phyloP scores from a whole-genome alignment of 2,113 vertebrate genomes.

The Mormyrus lacerda region DNA sequence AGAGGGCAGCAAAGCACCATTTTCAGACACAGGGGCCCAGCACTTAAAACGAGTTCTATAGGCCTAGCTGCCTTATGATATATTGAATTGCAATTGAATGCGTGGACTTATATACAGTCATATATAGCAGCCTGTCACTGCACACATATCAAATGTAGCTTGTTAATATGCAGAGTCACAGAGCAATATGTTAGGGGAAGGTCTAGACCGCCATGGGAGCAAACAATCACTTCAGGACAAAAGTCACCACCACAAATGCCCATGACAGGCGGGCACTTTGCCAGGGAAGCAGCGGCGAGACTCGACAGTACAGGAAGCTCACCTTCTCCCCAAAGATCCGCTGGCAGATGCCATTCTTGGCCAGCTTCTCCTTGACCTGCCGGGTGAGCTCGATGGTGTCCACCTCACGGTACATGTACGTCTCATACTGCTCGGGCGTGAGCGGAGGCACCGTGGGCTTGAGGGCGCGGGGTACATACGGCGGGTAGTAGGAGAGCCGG shows the following conservation, averaged over 20 bases:
- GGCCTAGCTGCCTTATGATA: background rate
- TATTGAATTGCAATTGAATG: background rate
- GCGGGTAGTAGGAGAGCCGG: constrained; percentile 77
- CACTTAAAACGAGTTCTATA: background rate
- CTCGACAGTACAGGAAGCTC: constrained; percentile 17
- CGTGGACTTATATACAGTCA: background rate
- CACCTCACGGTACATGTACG: constrained; percentile 98
- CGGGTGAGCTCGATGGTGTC: constrained; percentile 91
- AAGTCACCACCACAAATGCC: background rate
- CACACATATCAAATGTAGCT: background rate
- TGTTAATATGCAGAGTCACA: background rate
- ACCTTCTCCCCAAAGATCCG: constrained; percentile 99
- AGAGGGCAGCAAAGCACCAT: constrained; percentile 48
- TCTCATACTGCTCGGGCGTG: constrained; percentile 94
- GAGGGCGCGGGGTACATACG: constrained; percentile 81
- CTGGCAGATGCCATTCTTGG: constrained; percentile 98
- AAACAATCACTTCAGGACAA: background rate
- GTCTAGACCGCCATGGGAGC: background rate
- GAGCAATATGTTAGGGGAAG: background rate
- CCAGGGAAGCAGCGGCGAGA: background rate
- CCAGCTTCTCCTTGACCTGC: constrained; percentile 97
- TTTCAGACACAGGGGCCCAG: background rate
- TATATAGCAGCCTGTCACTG: background rate
- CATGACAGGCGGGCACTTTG: background rate
- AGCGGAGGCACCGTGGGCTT: constrained; percentile 90